phyloP scores from a whole-genome alignment of 2,113 vertebrate species.

The Psittacula cyanocephala region DNA sequence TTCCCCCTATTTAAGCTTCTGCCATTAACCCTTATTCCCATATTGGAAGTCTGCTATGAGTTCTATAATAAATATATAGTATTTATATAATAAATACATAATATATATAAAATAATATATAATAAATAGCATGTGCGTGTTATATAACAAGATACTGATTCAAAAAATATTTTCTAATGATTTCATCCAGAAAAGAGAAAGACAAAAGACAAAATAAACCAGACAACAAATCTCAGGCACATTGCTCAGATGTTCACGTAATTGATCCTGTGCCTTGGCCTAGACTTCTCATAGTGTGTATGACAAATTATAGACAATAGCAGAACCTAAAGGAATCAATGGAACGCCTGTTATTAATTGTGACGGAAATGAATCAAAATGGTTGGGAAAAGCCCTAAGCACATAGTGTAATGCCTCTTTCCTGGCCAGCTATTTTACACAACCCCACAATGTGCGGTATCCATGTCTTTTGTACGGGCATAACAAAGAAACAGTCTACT shows the following conservation, averaged over 20 bases:
- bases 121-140: background rate
- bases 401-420: background rate
- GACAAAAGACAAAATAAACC: rapidly evolving
- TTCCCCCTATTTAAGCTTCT: background rate
- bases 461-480: background rate
- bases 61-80: background rate
- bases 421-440: background rate
- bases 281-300: background rate
- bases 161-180: background rate
- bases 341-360: conserved; percentile 39
- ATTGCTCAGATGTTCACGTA: background rate
- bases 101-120: background rate
- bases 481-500: background rate
- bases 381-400: background rate
- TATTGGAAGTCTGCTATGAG: background rate
- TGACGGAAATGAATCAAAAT: conserved; percentile 9
- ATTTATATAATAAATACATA: background rate
- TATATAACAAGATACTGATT: rapidly evolving
- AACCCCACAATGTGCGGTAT: background rate
- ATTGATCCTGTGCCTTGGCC: background rate
- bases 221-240: background rate
- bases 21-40: background rate
- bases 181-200: background rate
- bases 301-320: conserved; percentile 38
- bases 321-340: conserved; percentile 7